phyloP scores from a whole-genome alignment of 2,888 invertebrate species.

The Balanococcus diminutus region DNA sequence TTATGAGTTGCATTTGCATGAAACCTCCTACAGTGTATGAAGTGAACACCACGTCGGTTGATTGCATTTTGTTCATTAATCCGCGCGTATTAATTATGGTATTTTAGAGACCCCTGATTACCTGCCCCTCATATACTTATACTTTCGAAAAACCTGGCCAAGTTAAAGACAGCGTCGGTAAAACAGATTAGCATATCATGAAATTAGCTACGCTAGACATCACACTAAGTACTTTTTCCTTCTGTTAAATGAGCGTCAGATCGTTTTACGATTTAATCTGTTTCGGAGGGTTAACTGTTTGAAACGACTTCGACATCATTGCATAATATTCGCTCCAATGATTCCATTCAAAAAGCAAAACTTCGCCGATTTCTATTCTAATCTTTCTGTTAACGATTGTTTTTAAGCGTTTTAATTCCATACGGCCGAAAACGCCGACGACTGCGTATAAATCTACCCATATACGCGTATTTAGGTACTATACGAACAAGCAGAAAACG shows the following conservation, averaged over 20 bases:
- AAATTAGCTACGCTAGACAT: conserved; percentile 45
- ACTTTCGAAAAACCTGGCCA: conserved; percentile 25
- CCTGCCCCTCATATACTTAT: neutral
- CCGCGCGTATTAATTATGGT: conserved; percentile 29
- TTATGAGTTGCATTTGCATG: too few relatives aligned
- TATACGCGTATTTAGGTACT: neutral
- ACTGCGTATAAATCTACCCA: neutral
- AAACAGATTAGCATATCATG: conserved; percentile 48
- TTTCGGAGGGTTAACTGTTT: conserved; percentile 41
- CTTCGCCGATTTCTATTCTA: conserved; percentile 37
- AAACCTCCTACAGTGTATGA: too few relatives aligned
- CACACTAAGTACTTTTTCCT: conserved; percentile 46
- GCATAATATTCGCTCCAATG: conserved; percentile 42
- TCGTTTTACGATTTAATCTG: conserved; percentile 46
- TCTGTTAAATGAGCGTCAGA: conserved; percentile 43
- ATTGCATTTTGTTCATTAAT: neutral
- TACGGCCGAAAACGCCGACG: neutral
- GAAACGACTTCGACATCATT: conserved; percentile 38
- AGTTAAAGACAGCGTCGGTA: conserved; percentile 26
- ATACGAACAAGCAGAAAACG: neutral
- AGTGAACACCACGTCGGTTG: too few relatives aligned
- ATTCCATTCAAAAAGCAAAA: conserved; percentile 43
- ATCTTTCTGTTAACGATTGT: conserved; percentile 48
- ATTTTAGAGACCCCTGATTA: conserved; percentile 23
- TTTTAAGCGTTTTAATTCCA: conserved; percentile 43